Evolutionary conservation across 2,797 vertebrate species (phyloP).

Genomic region (Crenichthys baileyi): DNA sequence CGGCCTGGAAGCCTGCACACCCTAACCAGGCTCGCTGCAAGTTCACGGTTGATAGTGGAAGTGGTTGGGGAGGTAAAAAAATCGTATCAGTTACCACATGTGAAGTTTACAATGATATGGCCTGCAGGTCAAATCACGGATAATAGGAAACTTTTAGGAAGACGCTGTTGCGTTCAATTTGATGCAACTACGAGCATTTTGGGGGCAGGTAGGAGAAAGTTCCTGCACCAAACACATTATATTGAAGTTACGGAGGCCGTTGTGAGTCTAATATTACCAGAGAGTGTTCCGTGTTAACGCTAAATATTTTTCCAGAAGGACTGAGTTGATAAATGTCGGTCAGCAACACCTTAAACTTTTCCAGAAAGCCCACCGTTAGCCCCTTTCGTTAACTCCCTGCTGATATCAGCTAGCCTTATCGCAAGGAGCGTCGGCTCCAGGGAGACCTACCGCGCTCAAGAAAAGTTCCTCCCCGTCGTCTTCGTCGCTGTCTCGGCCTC

Average conservation of each 20-base stretch:
- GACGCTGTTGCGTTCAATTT: neutral
- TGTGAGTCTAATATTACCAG: neutral
- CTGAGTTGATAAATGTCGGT: neutral
- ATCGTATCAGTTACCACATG: neutral
- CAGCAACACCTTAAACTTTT: constrained; percentile 35
- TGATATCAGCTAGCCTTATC: constrained; percentile 3
- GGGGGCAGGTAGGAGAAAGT: neutral
- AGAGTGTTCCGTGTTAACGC: neutral
- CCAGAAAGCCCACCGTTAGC: neutral
- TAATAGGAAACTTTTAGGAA: neutral
- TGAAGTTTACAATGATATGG: no score
- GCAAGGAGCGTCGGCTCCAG: neutral
- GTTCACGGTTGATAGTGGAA: neutral
- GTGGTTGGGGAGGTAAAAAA: neutral
- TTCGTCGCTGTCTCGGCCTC: constrained; percentile 71
- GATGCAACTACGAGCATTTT: neutral
- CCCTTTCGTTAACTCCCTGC: neutral
- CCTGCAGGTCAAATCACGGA: neutral
- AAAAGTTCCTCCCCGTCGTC: constrained; percentile 76
- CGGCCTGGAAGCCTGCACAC: neutral
- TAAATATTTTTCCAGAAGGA: neutral
- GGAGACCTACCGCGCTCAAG: constrained; percentile 66
- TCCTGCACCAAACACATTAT: neutral
- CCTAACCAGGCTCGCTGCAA: neutral
- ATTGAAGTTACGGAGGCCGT: neutral